Base-by-base conservation (phyloP, 2,797 vertebrate species). In the Spinus olivaceus region DNA sequence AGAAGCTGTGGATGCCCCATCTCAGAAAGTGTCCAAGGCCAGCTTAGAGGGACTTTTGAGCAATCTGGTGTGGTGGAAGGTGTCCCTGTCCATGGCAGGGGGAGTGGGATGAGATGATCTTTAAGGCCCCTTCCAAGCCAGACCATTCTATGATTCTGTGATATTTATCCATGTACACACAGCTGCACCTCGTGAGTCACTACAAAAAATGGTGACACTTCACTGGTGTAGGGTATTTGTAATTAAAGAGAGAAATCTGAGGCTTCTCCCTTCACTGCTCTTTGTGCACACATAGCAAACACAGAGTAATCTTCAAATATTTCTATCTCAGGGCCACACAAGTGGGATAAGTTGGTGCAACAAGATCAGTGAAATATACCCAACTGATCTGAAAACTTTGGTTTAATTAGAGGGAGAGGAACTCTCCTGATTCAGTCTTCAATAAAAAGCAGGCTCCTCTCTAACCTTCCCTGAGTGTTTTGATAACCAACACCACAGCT, bases 401-500 rank as follows among this genome's bases (percentile, higher is more conserved):
- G 27, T 65, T 94, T 41, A 54, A 54, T 49, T 72, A 69, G 46
- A 81, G 19, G 33, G 69, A 83, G 67, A 65, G 21, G 35, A 94
- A 74, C 50, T 69, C 65, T 86, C n/a, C 32, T 4, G 21, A 50
- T 54, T 81, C 72, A 69, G 7, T 8, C 49, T 67, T 35, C 63
- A 69, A 83, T 39, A 77, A 81, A 95, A 93, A 83, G 24, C 74
- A 94, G 57, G 24, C 72, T 94, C 46, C 61, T 69, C 69, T 60
- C 14, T 81, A 86, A 78, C 79, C 76, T 88, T 83, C 46, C 42
- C 42, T 20, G 35, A 64, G 57, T 42, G 54, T 87, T 88, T 60
- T 74, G 76, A 51, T 69, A 81, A 78, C 63, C 82, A 69, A 76
- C 72, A 83, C 50, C 73, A 88, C 87, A 94, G 80, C 71, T 96